Percentiles rank a stretch among this genome's conserved stretches.
phyloP scores from a whole-genome alignment of 2,797 vertebrate species.

The Lutjanus campechanus region DNA sequence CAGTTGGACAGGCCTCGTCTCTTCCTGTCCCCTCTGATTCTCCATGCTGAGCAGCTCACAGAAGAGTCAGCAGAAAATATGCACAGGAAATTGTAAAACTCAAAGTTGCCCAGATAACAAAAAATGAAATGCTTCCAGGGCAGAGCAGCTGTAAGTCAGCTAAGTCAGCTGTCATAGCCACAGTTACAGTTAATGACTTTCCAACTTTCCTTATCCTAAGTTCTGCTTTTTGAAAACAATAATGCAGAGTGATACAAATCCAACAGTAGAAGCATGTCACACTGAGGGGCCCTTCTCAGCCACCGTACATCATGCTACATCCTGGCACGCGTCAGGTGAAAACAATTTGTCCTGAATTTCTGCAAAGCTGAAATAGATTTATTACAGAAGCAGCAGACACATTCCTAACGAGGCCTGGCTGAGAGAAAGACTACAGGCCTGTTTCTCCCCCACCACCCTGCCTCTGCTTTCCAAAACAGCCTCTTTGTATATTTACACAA shows the following conservation, averaged over 20 bases:
- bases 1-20: slow-evolving; percentile 60
- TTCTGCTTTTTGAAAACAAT: slow-evolving; percentile 27
- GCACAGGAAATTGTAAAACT: slow-evolving; percentile 68
- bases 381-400: slow-evolving; percentile 59
- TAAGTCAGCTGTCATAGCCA: slow-evolving; percentile 32
- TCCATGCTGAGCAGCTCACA: slow-evolving; percentile 38
- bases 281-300: slow-evolving; percentile 21
- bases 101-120: slow-evolving; percentile 51
- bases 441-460: neutral
- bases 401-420: slow-evolving; percentile 56
- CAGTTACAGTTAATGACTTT: slow-evolving; percentile 15
- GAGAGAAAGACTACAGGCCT: slow-evolving; percentile 17
- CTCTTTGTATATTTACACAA: slow-evolving; percentile 44
- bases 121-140: slow-evolving; percentile 52
- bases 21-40: slow-evolving; percentile 62
- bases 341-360: slow-evolving; percentile 73
- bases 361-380: slow-evolving; percentile 75
- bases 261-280: slow-evolving; percentile 2
- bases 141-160: slow-evolving; percentile 45
- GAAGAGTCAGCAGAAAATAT: slow-evolving; percentile 53
- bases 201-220: neutral
- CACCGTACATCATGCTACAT: slow-evolving; percentile 42
- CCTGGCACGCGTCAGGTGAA: slow-evolving; percentile 81
- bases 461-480: slow-evolving; percentile 35
- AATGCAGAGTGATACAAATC: slow-evolving; percentile 26